These are phyloP conservation scores for Galemys pyrenaicus DNA, from an alignment of 2,113 vertebrate genomes.

Conservation along the genomic window DNA sequence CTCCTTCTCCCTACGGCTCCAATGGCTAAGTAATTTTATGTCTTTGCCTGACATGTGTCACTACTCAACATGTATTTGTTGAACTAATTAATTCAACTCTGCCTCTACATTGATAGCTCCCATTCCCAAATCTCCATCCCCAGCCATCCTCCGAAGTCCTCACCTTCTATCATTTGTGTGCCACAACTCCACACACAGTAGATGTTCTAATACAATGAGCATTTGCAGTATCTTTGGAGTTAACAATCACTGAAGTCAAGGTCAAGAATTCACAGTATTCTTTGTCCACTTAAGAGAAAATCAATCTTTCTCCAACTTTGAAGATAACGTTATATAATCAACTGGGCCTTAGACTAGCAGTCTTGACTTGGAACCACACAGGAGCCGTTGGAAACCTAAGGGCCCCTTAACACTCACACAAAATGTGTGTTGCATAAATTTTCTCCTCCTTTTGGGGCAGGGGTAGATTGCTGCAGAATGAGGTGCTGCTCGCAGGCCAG, in stretches of 20 bases:
- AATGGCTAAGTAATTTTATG: background rate
- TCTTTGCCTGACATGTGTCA: background rate
- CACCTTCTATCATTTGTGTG: background rate
- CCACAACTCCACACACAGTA: background rate
- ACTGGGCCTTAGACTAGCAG: background rate
- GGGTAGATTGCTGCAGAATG: background rate
- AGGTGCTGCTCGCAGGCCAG: background rate
- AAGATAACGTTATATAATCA: background rate
- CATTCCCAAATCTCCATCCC: background rate
- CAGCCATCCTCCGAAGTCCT: background rate
- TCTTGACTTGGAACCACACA: background rate
- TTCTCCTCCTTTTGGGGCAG: background rate
- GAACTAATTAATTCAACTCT: background rate
- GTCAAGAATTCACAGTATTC: background rate
- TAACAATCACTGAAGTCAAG: background rate
- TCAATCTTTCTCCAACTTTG: background rate
- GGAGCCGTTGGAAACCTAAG: background rate
- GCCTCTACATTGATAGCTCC: background rate
- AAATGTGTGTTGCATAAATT: background rate
- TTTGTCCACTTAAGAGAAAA: background rate
- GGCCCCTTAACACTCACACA: background rate
- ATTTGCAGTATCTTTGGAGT: background rate
- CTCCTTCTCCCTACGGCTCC: background rate
- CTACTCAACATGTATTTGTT: background rate
- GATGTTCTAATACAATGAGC: background rate